Base-by-base conservation (phyloP, 2,888 invertebrate species). In the Cybosia mesomella region DNA sequence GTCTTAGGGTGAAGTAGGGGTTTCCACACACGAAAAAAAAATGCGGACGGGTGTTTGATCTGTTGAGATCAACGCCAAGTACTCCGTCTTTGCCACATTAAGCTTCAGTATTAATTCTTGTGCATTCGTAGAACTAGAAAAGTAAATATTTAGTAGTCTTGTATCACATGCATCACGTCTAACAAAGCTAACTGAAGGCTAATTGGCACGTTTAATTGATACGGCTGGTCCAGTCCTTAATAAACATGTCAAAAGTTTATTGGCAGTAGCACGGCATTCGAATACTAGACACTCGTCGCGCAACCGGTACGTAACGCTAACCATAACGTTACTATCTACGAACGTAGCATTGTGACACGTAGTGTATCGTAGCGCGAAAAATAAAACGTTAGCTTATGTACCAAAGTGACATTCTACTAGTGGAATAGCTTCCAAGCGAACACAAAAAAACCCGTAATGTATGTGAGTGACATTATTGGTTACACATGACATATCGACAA, bases 141-240 rank as follows among this genome's bases (percentile, higher is more conserved):
- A 69, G 67, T 70, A 61, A 24, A 64, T 60, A 62, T 63, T 75
- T 76, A 80, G 80, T 80, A 81, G 82, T 73, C 79, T 81, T 82
- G 82, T 77, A 80, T 78, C 73, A 76, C 74, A 77, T 83, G 83
- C 83, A 85, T 86, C 81, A 84, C 85, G 83, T 87, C 84, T 85
- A 86, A 89, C 87, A 85, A 83, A 83, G 85, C 82, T 83, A 87
- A 86, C 88, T 89, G 82, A 82, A 83, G 80, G 85, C 85, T 88
- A 91, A 91, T 92, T 90, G 90, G 88, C 85, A 89, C 85, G 89
- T 90, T 91, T 91, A 93, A 93, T 94, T 92, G 90, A 91, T 18
- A 92, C 89, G 89, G 89, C 89, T 87, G 90, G 90, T 90, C 87
- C 89, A 89, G 85, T 90, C 89, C 92, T 92, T 92, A 91, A 85